These are phyloP conservation scores for Dendropsophus ebraccatus DNA, from an alignment of 2,113 vertebrate genomes.

Conservation along the genomic window DNA sequence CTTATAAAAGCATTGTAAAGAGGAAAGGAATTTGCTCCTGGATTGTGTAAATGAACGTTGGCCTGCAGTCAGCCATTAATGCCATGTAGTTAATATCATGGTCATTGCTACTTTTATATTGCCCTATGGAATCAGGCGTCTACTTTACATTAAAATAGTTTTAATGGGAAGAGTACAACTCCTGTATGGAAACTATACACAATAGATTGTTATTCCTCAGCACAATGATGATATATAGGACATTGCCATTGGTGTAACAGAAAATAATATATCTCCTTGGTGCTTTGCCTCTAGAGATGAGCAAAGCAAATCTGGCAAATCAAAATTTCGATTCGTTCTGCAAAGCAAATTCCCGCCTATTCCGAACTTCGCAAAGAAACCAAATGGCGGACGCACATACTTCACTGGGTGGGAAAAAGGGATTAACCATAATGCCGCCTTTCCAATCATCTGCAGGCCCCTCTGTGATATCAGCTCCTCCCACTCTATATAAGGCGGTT, in stretches of 20 bases:
- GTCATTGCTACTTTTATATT: neutral
- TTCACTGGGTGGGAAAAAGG: too few species aligned
- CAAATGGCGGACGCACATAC: too few species aligned
- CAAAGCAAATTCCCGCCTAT: too few species aligned
- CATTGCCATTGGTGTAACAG: neutral
- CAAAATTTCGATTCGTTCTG: too few species aligned
- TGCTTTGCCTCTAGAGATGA: too few species aligned
- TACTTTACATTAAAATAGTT: slow-evolving; percentile 9
- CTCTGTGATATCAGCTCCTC: too few species aligned
- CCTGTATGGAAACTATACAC: neutral
- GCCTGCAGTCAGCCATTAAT: neutral
- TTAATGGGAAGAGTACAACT: neutral
- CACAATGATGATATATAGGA: neutral
- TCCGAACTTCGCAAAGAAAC: too few species aligned
- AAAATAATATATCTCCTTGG: too few species aligned
- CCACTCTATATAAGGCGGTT: too few species aligned
- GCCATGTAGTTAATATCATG: neutral
- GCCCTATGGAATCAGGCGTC: neutral
- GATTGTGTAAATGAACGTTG: neutral
- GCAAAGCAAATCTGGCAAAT: too few species aligned
- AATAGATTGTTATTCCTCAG: neutral
- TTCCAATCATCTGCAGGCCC: too few species aligned
- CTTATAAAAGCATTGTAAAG: neutral
- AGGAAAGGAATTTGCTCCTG: neutral
- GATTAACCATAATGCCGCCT: too few species aligned